phyloP scores from a whole-genome alignment of 2,888 invertebrate genomes.

The Scrobipalpa costella region DNA sequence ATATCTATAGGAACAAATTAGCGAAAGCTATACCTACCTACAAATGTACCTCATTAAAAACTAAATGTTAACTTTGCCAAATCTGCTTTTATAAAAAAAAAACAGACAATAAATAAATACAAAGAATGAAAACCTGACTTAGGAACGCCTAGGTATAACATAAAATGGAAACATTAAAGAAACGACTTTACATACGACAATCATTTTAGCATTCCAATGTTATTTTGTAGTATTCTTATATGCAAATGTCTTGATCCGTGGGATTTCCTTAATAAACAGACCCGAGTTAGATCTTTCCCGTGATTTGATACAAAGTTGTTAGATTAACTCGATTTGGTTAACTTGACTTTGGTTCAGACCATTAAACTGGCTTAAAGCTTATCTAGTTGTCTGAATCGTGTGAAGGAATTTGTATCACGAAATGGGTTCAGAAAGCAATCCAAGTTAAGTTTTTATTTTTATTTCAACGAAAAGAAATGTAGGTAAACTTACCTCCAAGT shows the following conservation, averaged over 20 bases:
- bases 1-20: no score
- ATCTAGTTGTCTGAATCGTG: background rate
- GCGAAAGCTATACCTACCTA: no score
- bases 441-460: background rate
- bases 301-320: conserved; percentile 16
- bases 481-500: conserved; percentile 1
- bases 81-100: no score
- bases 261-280: background rate
- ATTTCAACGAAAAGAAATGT: background rate
- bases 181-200: conserved; percentile 16
- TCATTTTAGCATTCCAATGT: conserved; percentile 21
- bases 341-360: conserved; percentile 12
- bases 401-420: conserved; percentile 5
- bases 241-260: background rate
- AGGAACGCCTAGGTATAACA: no score
- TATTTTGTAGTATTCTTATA: background rate
- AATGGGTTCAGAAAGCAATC: conserved; percentile 6
- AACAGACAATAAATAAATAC: no score
- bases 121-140: no score
- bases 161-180: no score
- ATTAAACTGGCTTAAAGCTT: conserved; percentile 16
- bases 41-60: no score
- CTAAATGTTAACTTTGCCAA: no score
- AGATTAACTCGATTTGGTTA: conserved; percentile 10
- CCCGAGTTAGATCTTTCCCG: background rate